phyloP scores from a whole-genome alignment of 2,113 vertebrate species.

The Chascanopsetta lugubris region DNA sequence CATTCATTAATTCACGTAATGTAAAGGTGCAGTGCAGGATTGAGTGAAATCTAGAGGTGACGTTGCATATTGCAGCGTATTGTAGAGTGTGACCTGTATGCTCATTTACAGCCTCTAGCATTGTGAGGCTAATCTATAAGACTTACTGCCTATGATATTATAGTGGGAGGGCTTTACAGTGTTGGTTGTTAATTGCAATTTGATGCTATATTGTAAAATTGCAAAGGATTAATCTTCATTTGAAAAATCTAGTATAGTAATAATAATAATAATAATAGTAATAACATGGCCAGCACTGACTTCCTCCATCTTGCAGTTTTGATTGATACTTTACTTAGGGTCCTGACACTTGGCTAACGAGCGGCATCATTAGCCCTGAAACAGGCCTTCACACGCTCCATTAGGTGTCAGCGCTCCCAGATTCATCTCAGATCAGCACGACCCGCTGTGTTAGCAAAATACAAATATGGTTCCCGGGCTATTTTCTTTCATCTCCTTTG shows the following conservation, averaged over 20 bases:
- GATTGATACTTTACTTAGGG: conserved; percentile 32
- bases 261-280: background rate
- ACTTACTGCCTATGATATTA: no score
- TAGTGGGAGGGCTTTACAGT: no score
- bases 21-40: no score
- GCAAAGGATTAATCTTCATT: background rate
- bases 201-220: background rate
- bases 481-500: conserved; percentile 38
- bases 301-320: conserved; percentile 26
- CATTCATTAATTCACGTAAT: no score
- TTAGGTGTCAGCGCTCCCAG: conserved; percentile 39
- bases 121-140: no score
- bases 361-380: conserved; percentile 48
- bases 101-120: no score
- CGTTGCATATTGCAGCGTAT: no score
- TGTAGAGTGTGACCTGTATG: no score
- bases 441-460: conserved; percentile 45
- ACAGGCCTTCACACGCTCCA: conserved; percentile 30
- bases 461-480: conserved; percentile 34
- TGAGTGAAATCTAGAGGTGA: no score
- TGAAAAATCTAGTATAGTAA: background rate
- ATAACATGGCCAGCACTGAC: conserved; percentile 11
- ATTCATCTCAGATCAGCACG: conserved; percentile 48
- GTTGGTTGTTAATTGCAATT: background rate
- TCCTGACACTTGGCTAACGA: conserved; percentile 61